These are phyloP conservation scores for Ditylenchus weischeri DNA, from an alignment of 2,888 invertebrate genomes.

Conservation along the genomic window DNA sequence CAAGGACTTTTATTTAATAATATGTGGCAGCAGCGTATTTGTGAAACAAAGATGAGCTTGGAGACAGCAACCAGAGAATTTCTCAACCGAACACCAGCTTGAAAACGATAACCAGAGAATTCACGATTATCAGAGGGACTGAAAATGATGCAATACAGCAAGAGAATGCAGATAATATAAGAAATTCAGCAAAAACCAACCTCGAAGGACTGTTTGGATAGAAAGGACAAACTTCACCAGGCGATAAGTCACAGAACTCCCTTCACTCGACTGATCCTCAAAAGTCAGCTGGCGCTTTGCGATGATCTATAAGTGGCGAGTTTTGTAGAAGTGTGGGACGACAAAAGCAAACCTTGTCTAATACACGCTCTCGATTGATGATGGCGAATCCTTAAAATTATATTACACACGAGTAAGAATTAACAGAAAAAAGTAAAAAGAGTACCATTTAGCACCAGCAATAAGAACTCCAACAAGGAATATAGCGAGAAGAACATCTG, in stretches of 20 bases:
- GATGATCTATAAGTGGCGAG: conserved; percentile 17
- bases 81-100: conserved; percentile 79
- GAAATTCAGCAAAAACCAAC: conserved; percentile 65
- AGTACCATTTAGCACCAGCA: conserved; percentile 80
- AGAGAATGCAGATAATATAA: not conserved
- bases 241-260: conserved; percentile 76
- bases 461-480: conserved; percentile 83
- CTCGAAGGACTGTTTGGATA: conserved; percentile 89
- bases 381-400: conserved; percentile 72
- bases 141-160: conserved; percentile 51
- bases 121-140: conserved; percentile 91
- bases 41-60: too few relatives aligned
- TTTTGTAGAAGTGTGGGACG: too few relatives aligned
- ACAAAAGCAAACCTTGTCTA: conserved; percentile 60
- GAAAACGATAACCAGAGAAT: conserved; percentile 78
- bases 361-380: conserved; percentile 87
- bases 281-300: conserved; percentile 27
- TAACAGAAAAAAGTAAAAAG: too few relatives aligned
- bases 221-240: conserved; percentile 84
- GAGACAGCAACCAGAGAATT: not conserved
- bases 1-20: too few relatives aligned
- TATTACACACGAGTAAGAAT: too few relatives aligned
- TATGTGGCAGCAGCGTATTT: too few relatives aligned
- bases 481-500: conserved; percentile 72
- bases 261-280: conserved; percentile 27